A percentile compares a stretch with the other conserved stretches of the same genome.
Conservation (phyloP, 2,113 vertebrate genomes). For the Monarcha castaneiventris region DNA sequence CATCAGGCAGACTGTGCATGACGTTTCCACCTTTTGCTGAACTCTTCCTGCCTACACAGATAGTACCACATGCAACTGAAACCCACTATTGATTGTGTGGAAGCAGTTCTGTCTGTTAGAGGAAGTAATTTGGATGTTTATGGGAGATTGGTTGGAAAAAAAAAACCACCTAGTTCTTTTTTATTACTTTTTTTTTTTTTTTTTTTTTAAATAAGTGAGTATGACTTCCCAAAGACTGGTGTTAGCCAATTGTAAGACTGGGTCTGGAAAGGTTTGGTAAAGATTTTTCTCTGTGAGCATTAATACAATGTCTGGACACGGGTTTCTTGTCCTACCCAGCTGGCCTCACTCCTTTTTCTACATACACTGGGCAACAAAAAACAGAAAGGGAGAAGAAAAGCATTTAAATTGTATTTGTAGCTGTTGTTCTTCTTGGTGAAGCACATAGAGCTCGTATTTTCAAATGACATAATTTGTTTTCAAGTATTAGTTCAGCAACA, state of each 20-base stretch:
- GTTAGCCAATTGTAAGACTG: neutral
- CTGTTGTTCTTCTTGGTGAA: neutral
- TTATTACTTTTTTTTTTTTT: neutral
- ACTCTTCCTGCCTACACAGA: neutral
- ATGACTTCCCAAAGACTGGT: neutral
- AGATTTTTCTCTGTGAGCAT: neutral
- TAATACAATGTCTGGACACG: neutral
- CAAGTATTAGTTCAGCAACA: neutral
- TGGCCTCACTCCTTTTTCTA: neutral
- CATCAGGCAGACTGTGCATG: neutral
- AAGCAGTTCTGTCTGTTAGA: neutral
- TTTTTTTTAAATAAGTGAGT: neutral
- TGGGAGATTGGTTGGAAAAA: neutral
- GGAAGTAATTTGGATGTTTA: neutral
- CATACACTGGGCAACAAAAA: neutral
- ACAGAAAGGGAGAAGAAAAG: neutral
- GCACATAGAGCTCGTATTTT: neutral
- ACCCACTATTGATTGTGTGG: neutral
- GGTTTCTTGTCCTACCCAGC: neutral
- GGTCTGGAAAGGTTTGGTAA: neutral
- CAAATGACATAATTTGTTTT: neutral
- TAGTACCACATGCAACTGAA: neutral
- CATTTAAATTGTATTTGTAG: neutral
- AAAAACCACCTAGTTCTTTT: neutral
- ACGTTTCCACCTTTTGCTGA: conserved; percentile 23